Evolutionary conservation across 30 jellyfish, hydroid and myxozoan genomes (phyloP).

Genomic region (Nemopilema nomurai): DNA sequence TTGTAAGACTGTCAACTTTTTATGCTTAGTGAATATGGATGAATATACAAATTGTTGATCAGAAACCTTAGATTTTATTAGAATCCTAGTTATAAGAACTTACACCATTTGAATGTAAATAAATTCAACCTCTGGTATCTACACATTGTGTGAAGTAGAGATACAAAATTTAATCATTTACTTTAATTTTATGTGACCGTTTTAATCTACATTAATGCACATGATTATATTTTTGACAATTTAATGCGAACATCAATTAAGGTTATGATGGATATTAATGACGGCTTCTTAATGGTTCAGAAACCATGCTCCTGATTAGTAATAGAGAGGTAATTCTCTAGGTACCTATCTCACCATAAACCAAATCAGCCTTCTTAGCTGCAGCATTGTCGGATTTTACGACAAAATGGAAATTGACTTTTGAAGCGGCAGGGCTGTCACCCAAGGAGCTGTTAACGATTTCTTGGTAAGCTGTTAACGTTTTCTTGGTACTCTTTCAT

Average conservation of each 20-base stretch:
- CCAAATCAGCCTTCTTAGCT: neutral
- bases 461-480: neutral
- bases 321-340: neutral
- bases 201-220: neutral
- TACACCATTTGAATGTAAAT: neutral
- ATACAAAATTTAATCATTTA: neutral
- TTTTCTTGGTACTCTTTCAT: conserved; percentile 22
- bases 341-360: neutral
- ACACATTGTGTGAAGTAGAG: neutral
- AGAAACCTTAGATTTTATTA: neutral
- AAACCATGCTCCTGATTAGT: neutral
- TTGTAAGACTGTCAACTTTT: neutral
- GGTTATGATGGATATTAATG: neutral
- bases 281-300: neutral
- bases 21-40: neutral
- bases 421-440: neutral
- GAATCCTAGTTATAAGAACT: neutral
- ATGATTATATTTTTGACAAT: neutral
- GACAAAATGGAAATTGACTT: neutral
- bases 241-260: neutral
- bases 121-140: neutral
- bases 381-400: neutral
- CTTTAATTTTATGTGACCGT: neutral
- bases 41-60: neutral
- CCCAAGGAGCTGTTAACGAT: neutral